Evolutionary conservation across 1,140 invertebrate species (phyloP).

Genomic region (Chymomyza costata): DNA sequence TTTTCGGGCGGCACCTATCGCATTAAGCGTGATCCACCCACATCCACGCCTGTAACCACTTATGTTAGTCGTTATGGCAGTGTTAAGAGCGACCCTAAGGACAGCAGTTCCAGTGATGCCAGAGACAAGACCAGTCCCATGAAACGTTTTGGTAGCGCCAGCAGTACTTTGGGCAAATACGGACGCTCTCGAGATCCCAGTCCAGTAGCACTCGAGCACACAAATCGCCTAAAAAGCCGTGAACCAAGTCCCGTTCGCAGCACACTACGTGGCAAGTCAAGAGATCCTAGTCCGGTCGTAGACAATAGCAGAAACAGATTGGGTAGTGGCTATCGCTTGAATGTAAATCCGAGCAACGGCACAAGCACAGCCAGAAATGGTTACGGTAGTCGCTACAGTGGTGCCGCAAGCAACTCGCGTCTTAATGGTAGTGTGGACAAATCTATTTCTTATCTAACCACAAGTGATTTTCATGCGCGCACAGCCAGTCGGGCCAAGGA

Average conservation of each 20-base stretch:
- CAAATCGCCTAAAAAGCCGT: constrained; percentile 55
- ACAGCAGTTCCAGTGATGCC: constrained; percentile 28
- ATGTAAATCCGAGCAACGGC: neutral
- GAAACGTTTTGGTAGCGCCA: constrained; percentile 51
- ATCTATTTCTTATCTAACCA: constrained; percentile 63
- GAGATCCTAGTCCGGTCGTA: constrained; percentile 51
- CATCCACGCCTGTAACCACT: constrained; percentile 18
- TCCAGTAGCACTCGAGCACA: constrained; percentile 62
- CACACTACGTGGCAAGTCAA: constrained; percentile 51
- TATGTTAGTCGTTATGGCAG: constrained; percentile 48
- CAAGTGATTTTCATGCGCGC: constrained; percentile 64
- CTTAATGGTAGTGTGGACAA: constrained; percentile 28
- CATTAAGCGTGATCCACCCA: constrained; percentile 52
- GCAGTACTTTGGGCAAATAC: constrained; percentile 60
- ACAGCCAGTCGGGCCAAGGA: constrained; percentile 55
- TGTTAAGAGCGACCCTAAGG: constrained; percentile 48
- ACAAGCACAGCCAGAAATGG: neutral
- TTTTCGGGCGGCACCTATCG: constrained; percentile 73
- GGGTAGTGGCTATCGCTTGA: constrained; percentile 15
- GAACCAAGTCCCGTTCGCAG: constrained; percentile 63
- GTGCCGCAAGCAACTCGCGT: constrained; percentile 31
- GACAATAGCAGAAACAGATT: constrained; percentile 8
- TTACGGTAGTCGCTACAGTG: constrained; percentile 33
- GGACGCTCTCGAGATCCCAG: constrained; percentile 65
- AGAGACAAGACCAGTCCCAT: constrained; percentile 38